A percentile compares a stretch with the other conserved stretches of the same genome.
These are phyloP conservation scores for Dendrolimus houi DNA, from an alignment of 2,888 invertebrate genomes.

Conservation along the genomic window DNA sequence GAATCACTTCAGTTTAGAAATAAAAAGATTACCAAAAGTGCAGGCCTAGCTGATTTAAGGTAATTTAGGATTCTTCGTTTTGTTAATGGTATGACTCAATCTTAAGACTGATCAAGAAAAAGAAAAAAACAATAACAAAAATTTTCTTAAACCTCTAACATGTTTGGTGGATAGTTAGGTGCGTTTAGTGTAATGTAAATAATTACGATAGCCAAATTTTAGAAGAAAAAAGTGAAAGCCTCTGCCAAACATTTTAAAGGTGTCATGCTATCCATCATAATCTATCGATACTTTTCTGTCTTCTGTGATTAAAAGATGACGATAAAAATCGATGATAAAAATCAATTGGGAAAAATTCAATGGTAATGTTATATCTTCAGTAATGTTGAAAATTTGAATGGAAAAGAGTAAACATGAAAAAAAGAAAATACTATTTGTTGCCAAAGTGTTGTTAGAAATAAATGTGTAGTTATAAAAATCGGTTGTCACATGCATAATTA, in stretches of 20 bases:
- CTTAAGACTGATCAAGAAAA: constrained; percentile 71
- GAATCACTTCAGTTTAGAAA: no score
- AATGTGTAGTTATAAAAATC: constrained; percentile 70
- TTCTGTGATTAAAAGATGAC: constrained; percentile 56
- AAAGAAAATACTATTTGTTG: constrained; percentile 70
- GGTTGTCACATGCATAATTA: constrained; percentile 74
- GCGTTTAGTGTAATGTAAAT: constrained; percentile 26
- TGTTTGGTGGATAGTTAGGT: constrained; percentile 33
- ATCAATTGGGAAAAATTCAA: constrained; percentile 28
- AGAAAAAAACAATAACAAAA: constrained; percentile 45
- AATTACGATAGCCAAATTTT: constrained; percentile 55
- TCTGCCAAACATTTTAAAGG: constrained; percentile 29
- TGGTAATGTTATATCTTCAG: constrained; percentile 28
- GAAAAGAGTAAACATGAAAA: constrained; percentile 35
- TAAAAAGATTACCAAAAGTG: constrained; percentile 18
- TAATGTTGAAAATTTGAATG: constrained; percentile 52
- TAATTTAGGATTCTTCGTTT: constrained; percentile 67
- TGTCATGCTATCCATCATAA: constrained; percentile 34
- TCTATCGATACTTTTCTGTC: constrained; percentile 57
- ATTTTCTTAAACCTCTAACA: constrained; percentile 35
- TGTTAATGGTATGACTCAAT: constrained; percentile 75
- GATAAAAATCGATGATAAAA: constrained; percentile 36
- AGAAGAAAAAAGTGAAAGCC: constrained; percentile 4
- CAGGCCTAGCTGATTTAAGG: constrained; percentile 65
- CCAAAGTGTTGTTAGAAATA: constrained; percentile 75